Evolutionary conservation across 2,888 invertebrate genomes (phyloP).

Genomic region (Timema cristinae): DNA sequence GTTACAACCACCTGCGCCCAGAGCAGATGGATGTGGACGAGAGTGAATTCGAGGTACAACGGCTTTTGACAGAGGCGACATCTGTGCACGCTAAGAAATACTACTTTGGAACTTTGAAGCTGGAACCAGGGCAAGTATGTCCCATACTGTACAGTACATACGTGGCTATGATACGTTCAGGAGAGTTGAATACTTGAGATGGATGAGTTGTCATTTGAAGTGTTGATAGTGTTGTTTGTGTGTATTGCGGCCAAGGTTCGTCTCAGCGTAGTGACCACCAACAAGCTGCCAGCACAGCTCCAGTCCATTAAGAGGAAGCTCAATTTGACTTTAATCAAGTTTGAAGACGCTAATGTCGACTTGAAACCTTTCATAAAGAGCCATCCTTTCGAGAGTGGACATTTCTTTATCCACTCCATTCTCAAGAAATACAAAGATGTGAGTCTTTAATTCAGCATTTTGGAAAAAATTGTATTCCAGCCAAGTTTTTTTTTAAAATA

Average conservation of each 20-base stretch:
- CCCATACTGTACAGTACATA: too few species aligned
- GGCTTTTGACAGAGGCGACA: slow-evolving; percentile 73
- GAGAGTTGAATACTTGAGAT: too few species aligned
- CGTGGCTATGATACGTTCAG: too few species aligned
- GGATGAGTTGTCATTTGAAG: too few species aligned
- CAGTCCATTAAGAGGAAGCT: slow-evolving; percentile 77
- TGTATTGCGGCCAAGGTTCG: slow-evolving; percentile 63
- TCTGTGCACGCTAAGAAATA: slow-evolving; percentile 78
- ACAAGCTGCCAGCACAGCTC: slow-evolving; percentile 73
- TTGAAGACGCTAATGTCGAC: slow-evolving; percentile 94
- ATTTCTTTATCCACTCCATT: slow-evolving; percentile 75
- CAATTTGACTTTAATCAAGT: slow-evolving; percentile 85
- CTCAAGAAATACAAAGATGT: slow-evolving; percentile 82
- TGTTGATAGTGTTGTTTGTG: background rate
- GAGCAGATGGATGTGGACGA: slow-evolving; percentile 61
- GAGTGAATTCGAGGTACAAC: slow-evolving; percentile 74
- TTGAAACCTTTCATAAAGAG: slow-evolving; percentile 81
- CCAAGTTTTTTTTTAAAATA: background rate
- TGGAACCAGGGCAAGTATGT: slow-evolving; percentile 69
- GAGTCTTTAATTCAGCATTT: slow-evolving; percentile 35
- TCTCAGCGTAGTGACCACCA: slow-evolving; percentile 84
- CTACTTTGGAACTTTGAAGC: slow-evolving; percentile 78
- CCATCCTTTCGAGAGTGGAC: slow-evolving; percentile 89
- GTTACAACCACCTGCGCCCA: slow-evolving; percentile 49
- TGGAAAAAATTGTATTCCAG: too few species aligned